These are phyloP conservation scores for Dromas ardeola DNA, from an alignment of 2,113 vertebrate genomes.

Conservation along the genomic window DNA sequence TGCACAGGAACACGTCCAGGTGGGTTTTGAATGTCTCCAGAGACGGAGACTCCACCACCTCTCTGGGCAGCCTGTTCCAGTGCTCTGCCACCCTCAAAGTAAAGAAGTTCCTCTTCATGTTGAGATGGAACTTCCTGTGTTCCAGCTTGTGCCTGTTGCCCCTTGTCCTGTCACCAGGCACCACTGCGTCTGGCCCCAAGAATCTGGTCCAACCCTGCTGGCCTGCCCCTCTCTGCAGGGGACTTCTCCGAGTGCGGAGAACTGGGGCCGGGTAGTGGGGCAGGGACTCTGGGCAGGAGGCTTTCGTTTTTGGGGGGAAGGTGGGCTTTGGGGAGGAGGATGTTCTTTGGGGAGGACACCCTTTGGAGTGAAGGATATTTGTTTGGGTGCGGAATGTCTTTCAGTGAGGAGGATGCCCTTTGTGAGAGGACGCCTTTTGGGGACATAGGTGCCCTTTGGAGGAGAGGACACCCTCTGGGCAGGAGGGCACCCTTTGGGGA, in stretches of 20 bases:
- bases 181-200: too few species aligned
- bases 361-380: not conserved
- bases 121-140: too few species aligned
- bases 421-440: not conserved
- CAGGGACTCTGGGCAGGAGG: not conserved
- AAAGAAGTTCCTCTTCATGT: too few species aligned
- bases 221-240: not conserved
- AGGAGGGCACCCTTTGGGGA: not conserved
- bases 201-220: rapidly evolving
- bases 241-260: too few species aligned
- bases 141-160: too few species aligned
- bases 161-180: too few species aligned
- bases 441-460: not conserved
- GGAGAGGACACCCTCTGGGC: not conserved
- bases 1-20: too few species aligned
- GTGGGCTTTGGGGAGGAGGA: not conserved
- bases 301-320: too few species aligned
- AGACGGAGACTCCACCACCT: too few species aligned
- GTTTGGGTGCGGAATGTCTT: not conserved
- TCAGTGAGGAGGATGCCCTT: not conserved
- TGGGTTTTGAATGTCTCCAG: too few species aligned
- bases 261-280: rapidly evolving
- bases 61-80: too few species aligned
- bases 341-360: not conserved
- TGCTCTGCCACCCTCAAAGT: too few species aligned